Conservation (phyloP, 92 coral and sea anemone species). For the Virgularia gustaviana region DNA sequence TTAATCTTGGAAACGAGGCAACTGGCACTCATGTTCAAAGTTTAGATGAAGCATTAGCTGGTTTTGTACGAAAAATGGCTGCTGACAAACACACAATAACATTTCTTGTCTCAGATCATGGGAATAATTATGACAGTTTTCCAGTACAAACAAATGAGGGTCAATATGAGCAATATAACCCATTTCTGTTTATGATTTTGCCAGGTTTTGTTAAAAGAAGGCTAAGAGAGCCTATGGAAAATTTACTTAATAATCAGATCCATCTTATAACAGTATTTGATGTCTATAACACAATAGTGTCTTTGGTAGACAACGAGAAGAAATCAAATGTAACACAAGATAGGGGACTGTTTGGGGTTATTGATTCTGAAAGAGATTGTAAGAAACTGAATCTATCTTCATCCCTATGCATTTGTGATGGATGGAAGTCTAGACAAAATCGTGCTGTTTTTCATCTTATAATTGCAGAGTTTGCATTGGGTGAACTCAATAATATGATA, state of each 20-base stretch:
- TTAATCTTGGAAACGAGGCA: constrained; percentile 62
- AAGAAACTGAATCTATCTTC: constrained; percentile 53
- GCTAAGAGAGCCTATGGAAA: constrained; percentile 55
- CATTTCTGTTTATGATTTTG: constrained; percentile 62
- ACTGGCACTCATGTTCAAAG: constrained; percentile 59
- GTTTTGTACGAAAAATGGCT: constrained; percentile 51
- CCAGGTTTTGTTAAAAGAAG: constrained; percentile 48
- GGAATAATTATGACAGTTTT: constrained; percentile 62
- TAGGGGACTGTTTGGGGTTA: constrained; percentile 52
- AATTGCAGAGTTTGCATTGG: constrained; percentile 77
- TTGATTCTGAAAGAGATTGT: constrained; percentile 62
- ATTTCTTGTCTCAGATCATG: constrained; percentile 72
- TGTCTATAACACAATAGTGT: constrained; percentile 58
- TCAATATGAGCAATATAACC: constrained; percentile 67
- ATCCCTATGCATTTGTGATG: constrained; percentile 69
- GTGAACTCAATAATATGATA: constrained; percentile 62
- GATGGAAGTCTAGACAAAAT: constrained; percentile 49
- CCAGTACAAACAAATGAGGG: constrained; percentile 64
- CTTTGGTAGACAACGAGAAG: constrained; percentile 37
- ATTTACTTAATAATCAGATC: constrained; percentile 54
- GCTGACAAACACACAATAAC: constrained; percentile 64
- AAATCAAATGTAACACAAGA: constrained; percentile 33
- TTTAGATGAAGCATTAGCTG: constrained; percentile 53
- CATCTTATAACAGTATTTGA: constrained; percentile 58
- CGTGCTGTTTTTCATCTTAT: constrained; percentile 48